phyloP scores from a whole-genome alignment of 2,888 invertebrate genomes.

The Nomada ruficornis region DNA sequence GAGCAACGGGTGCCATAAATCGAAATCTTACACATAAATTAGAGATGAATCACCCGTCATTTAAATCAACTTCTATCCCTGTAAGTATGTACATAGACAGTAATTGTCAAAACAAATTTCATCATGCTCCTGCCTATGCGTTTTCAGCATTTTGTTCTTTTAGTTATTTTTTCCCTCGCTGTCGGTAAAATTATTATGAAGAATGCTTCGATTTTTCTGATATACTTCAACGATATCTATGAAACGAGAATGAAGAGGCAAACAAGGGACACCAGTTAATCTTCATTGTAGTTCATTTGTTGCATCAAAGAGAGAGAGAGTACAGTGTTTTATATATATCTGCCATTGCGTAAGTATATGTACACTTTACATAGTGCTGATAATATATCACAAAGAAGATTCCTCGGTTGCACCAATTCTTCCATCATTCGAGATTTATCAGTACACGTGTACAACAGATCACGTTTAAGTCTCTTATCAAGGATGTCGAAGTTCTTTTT shows the following conservation, averaged over 20 bases:
- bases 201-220: too few species aligned
- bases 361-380: too few species aligned
- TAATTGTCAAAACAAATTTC: too few species aligned
- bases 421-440: slow-evolving; percentile 2
- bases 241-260: not conserved
- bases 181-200: too few species aligned
- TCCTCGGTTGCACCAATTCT: not conserved
- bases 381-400: slow-evolving; percentile 7
- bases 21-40: not conserved
- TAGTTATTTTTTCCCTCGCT: too few species aligned
- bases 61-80: not conserved
- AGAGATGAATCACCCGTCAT: not conserved
- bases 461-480: slow-evolving; percentile 1
- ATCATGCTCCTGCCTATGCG: too few species aligned
- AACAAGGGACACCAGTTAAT: not conserved
- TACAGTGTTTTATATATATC: too few species aligned
- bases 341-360: too few species aligned
- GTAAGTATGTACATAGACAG: too few species aligned
- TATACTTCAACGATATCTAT: not conserved
- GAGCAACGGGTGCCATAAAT: not conserved
- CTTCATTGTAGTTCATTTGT: not conserved
- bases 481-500: not conserved
- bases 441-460: not conserved
- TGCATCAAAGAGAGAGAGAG: not conserved
- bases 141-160: too few species aligned